Evolutionary conservation across 2,113 vertebrate species (phyloP), one percentile per base, ranked within the genome.

Genomic region (Thunnus thynnus): DNA sequence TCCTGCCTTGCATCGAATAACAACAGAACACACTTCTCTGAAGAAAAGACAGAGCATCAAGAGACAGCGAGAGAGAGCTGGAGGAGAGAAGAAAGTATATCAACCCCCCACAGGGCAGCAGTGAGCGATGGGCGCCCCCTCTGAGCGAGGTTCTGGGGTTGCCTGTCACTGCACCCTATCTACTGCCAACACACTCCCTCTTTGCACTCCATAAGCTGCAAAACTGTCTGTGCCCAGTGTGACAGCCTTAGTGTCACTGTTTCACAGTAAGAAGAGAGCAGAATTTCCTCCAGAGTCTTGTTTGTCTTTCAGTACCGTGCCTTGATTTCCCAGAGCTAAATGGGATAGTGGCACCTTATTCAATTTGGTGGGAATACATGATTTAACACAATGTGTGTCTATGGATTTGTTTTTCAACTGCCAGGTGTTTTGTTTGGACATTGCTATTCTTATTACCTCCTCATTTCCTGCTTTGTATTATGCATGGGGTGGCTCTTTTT

Each of bases 101-200:
- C 32, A 71, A 72, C 83, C 86, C 83, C 89, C 76, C 50, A 52
- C 71, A 51, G 86, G 52, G 83, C 65, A 61, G 46, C 67, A 82
- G 69, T 88, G 89, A 92, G 76, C 18, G 70, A 86, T 86, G 73
- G 85, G 66, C 41, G 5, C 86, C 83, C 88, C 86, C 89, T 81
- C 75, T 72, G 84, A 80, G 88, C 30, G 27, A 32, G 50, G 80
- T 76, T 82, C 73, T 78, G 64, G 81, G 71, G 74, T 84, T 84
- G 84, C 47, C 68, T 86, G 82, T 89, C 89, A 88, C 79, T 72
- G 82, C 67, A 75, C 84, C 75, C 82, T 89, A 86, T 86, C 88
- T 86, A 70, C 46, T 77, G 81, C 78, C 78, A 87, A 69, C 82
- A 85, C 57, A 66, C 70, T 79, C 77, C 20, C 48, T 78, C 74